Evolutionary conservation across 2,797 vertebrate species (phyloP).

Genomic region (Tokudaia muenninki): DNA sequence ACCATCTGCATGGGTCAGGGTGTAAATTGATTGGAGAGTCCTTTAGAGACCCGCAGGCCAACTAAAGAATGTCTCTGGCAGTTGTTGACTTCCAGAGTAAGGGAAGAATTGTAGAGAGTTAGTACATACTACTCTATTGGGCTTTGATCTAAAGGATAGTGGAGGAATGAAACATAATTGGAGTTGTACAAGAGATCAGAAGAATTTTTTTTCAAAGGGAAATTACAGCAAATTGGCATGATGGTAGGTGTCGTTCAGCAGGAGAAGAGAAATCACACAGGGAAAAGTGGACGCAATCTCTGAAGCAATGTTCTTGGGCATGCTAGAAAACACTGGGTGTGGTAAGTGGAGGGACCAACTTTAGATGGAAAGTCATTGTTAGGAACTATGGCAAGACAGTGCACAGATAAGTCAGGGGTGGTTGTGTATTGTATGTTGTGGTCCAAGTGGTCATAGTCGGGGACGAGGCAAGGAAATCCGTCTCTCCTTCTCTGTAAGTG

Average conservation of each 20-base stretch:
- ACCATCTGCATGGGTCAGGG: no score
- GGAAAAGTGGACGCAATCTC: neutral
- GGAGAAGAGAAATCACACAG: neutral
- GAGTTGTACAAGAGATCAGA: neutral
- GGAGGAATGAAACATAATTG: neutral
- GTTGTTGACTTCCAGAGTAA: neutral
- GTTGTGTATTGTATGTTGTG: neutral
- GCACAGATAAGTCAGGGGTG: neutral
- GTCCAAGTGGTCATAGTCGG: neutral
- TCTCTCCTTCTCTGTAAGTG: neutral
- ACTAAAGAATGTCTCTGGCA: neutral
- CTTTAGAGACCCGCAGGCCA: neutral
- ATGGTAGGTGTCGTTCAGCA: neutral
- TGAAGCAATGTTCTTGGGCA: neutral
- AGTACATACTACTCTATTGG: neutral
- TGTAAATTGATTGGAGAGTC: neutral
- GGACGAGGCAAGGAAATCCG: neutral
- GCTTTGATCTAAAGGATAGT: neutral
- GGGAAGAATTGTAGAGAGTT: neutral
- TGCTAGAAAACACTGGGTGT: neutral
- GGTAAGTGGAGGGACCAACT: neutral
- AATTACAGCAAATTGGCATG: conserved; percentile 38
- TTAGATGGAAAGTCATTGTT: neutral
- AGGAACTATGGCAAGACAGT: neutral
- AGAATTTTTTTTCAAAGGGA: conserved; percentile 37